Percentiles rank a stretch among this genome's conserved stretches.
Evolutionary conservation across 2,888 invertebrate species (phyloP).

Genomic region (Chalcis sispes): DNA sequence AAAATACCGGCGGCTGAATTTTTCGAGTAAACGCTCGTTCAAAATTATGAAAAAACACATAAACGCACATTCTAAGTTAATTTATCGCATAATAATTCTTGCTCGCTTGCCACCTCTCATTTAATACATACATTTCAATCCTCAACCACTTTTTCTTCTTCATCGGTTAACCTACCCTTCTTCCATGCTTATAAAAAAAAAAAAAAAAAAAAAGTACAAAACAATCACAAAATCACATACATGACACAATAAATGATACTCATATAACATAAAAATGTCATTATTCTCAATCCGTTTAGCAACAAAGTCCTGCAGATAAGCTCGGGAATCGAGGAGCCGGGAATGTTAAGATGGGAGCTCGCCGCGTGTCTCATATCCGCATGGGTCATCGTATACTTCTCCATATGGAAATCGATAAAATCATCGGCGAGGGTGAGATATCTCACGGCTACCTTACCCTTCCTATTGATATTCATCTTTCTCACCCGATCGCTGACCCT

Average conservation of each 20-base stretch:
- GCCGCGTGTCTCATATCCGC: slow-evolving; percentile 92
- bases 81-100: no score
- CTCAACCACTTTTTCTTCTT: no score
- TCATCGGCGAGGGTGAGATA: slow-evolving; percentile 94
- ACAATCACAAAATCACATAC: no score
- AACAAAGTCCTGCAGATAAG: slow-evolving; percentile 91
- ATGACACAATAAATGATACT: no score
- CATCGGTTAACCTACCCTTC: no score
- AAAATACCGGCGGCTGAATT: slow-evolving; percentile 94
- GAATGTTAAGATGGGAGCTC: slow-evolving; percentile 90
- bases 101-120: no score
- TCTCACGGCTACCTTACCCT: slow-evolving; percentile 95
- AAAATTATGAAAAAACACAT: no score
- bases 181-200: no score
- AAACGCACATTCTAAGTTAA: no score
- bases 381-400: slow-evolving; percentile 96
- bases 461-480: slow-evolving; percentile 90
- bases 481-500: slow-evolving; percentile 92
- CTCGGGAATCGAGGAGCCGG: slow-evolving; percentile 88
- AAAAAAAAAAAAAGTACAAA: no score
- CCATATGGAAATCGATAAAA: slow-evolving; percentile 96
- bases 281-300: slow-evolving; percentile 77
- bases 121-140: no score
- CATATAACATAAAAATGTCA: not conserved
- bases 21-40: slow-evolving; percentile 83